phyloP scores from a whole-genome alignment of 2,888 invertebrate genomes.

The Drosophila eohydei region DNA sequence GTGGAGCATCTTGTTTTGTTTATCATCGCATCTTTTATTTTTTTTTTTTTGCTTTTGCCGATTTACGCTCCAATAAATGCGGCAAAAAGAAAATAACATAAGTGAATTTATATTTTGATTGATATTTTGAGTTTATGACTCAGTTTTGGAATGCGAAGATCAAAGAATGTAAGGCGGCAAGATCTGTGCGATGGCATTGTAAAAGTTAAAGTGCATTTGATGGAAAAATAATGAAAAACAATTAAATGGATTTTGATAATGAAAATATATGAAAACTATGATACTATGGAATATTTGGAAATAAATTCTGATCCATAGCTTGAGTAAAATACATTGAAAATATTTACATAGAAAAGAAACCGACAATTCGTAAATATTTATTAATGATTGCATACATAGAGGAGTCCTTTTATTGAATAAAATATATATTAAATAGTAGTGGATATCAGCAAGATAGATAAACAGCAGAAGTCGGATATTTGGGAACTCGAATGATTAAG shows the following conservation, averaged over 20 bases:
- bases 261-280: background rate
- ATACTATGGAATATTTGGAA: background rate
- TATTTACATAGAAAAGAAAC: background rate
- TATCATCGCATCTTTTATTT: slow-evolving; percentile 33
- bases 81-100: slow-evolving; percentile 7
- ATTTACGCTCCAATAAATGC: slow-evolving; percentile 43
- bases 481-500: no score
- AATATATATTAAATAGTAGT: background rate
- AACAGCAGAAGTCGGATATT: no score
- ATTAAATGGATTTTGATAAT: background rate
- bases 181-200: slow-evolving; percentile 16
- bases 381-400: background rate
- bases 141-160: slow-evolving; percentile 40
- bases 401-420: background rate
- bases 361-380: background rate
- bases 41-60: slow-evolving; percentile 35
- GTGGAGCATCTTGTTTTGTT: slow-evolving; percentile 54
- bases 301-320: background rate
- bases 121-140: slow-evolving; percentile 55
- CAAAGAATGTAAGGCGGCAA: slow-evolving; percentile 34
- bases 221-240: background rate
- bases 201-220: slow-evolving; percentile 18
- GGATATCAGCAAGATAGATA: background rate
- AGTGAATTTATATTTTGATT: slow-evolving; percentile 54
- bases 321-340: background rate